Conservation (phyloP, 2,113 vertebrate species). For the Megalops atlanticus region DNA sequence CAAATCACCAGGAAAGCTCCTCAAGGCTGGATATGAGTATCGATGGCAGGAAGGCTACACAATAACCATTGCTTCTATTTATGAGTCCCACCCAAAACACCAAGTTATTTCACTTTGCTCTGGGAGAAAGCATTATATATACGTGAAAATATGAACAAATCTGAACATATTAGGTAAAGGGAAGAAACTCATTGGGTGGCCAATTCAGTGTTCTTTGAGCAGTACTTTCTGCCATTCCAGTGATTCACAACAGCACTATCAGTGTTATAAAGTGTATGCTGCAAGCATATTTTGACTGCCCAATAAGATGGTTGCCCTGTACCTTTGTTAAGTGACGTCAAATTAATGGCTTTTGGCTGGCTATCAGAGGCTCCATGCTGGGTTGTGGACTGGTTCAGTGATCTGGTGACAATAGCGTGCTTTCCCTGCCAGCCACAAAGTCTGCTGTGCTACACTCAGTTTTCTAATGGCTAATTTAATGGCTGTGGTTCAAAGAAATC, state of each 20-base stretch:
- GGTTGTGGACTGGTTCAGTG: background rate
- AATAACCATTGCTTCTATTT: background rate
- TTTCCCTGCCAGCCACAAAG: background rate
- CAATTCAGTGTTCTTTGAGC: background rate
- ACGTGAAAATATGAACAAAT: background rate
- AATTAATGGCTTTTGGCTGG: constrained; percentile 6
- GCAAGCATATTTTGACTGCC: background rate
- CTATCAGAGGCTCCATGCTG: background rate
- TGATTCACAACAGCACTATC: background rate
- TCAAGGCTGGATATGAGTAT: background rate
- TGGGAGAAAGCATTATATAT: background rate
- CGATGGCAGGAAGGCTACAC: background rate
- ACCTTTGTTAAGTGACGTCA: background rate
- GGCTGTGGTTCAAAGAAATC: constrained; percentile 18
- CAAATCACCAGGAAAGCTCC: background rate
- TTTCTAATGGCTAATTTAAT: constrained; percentile 28
- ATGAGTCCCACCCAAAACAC: background rate
- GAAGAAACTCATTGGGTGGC: background rate
- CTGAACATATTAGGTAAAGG: background rate
- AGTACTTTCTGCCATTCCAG: background rate
- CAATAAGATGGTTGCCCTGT: background rate
- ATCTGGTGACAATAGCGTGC: constrained; percentile 19
- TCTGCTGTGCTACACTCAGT: constrained; percentile 4
- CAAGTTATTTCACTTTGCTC: background rate
- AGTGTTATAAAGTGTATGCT: background rate